Base-by-base conservation (phyloP, 2,113 vertebrate genomes). In the Entelurus aequoreus region DNA sequence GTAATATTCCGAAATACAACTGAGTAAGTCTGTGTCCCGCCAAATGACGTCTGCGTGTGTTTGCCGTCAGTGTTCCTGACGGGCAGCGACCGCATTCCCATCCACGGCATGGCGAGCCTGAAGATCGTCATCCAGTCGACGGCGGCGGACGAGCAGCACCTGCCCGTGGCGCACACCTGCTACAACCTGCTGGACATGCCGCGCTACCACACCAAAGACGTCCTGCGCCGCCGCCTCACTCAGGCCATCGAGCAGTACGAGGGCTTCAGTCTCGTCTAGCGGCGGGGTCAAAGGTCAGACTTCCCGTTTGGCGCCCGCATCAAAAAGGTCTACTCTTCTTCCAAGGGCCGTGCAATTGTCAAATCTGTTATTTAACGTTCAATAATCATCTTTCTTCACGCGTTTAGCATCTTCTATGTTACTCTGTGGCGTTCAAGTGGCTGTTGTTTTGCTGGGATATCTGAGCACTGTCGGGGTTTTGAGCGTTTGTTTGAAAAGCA, bases 111-210 rank as follows among this genome's bases (percentile, higher is more conserved):
- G 97, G 93, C 93, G 60, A 97, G 96, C 82, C 77, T 99, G 48
- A 93, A 92, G 36, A 94, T 99, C 0, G 60, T 92, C 86, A 95
- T 99, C 86, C 96, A 98, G 90, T 94, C 97, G 48, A 96, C 94
- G 0, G 79, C 91, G 38, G 93, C 90, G 0, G 93, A 92, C 59
- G 93, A 97, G 82, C 88, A 95, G 75, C 94, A 95, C 88, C 84
- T 98, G 85, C 97, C 97, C 0, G 95, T 98, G 75, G 97, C 97
- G 0, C 97, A 98, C 74, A 98, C 97, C 80, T 99, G 97, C 90
- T 98, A 97, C 90, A 98, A 98, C 75, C 93, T 97, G 50, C 93
- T 99, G 19, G 95, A 98, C 88, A 92, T 99, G 83, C 97, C 97
- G 78, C 92, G 93, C 83, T 99, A 99, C 89, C 92, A 91, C 90